Percentiles rank a stretch among this genome's conserved stretches.
Evolutionary conservation across 2,888 invertebrate species (phyloP).

Genomic region (Chrysodeixis includens): DNA sequence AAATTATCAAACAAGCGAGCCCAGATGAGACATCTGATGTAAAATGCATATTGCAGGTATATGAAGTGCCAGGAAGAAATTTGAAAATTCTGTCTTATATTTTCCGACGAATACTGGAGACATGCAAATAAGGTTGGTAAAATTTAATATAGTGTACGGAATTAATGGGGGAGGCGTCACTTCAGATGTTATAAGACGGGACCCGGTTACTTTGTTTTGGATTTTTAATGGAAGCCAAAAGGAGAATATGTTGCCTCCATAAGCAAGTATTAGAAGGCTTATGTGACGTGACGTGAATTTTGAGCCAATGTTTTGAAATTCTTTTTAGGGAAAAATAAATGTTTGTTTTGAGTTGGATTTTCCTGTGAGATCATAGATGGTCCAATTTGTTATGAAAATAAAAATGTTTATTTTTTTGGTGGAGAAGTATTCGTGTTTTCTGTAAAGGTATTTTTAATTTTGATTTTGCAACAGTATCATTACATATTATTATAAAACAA

Average conservation of each 20-base stretch:
- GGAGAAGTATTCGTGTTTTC: neutral
- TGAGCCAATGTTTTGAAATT: conserved; percentile 8
- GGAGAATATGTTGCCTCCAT: conserved; percentile 25
- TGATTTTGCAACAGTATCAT: no score
- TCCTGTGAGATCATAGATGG: neutral
- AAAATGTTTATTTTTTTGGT: neutral
- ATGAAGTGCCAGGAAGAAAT: conserved; percentile 48
- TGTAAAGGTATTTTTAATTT: neutral
- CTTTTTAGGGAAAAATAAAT: neutral
- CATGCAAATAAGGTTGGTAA: conserved; percentile 63
- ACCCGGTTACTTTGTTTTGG: conserved; percentile 43
- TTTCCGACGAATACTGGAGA: conserved; percentile 42
- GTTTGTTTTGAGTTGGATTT: neutral
- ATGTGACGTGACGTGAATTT: conserved; percentile 15
- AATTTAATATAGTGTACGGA: conserved; percentile 62
- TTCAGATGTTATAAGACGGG: conserved; percentile 42
- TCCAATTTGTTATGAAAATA: neutral
- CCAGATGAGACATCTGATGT: conserved; percentile 65
- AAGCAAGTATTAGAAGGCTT: conserved; percentile 14
- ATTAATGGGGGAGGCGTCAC: conserved; percentile 52
- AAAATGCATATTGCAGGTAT: conserved; percentile 81
- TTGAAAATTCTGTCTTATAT: conserved; percentile 55
- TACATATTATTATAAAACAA: no score
- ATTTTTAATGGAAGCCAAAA: conserved; percentile 47
- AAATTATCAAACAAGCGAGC: conserved; percentile 26